Evolutionary conservation across 2,888 invertebrate species (phyloP), one percentile per base, ranked within the genome.

Genomic region (Megastigmus dorsalis): DNA sequence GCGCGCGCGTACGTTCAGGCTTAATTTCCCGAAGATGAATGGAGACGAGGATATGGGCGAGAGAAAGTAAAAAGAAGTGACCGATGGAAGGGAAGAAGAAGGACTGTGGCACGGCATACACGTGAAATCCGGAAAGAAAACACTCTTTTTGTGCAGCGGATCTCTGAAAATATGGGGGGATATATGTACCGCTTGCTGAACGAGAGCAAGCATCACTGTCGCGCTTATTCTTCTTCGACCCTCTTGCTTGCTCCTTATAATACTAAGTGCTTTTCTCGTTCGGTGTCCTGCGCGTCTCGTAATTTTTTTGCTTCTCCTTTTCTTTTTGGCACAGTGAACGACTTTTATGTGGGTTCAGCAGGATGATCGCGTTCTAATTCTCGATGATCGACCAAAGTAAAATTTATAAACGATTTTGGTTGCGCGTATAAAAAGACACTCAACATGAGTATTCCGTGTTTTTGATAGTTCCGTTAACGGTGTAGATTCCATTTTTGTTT

Each of bases 101-200:
- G 20, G 36, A 57, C 55, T n/a, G n/a, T n/a, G n/a, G n/a, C n/a
- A n/a, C n/a, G n/a, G n/a, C 33, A 33, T 23, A 10, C 38, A 36
- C 57, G 57, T 45, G 62, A 68, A 68, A 57, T 67, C 68, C 33
- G 68, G 23, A 57, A 74, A 63, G 68, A 74, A 74, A 62, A 67
- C 43, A 67, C 9, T n/a, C n/a, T 66, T 59, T 59, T 65, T 73
- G 33, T 67, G 7, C 6, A n/a, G 15, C n/a, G 20, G 41, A 13
- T 9, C 20, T 23, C 20, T 23, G 20, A 66, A 55, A 66, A 43
- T n/a, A n/a, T 7, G 38, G 3, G 54, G 43, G 66, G 50, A 36
- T 50, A n/a, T n/a, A n/a, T n/a, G n/a, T n/a, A n/a, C 15, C 4
- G 23, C 7, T 1, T 23, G 41, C 3, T 7, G 41, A 38, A 48